These are phyloP conservation scores for Tachuris rubrigastra DNA, from an alignment of 2,113 vertebrate genomes.

Conservation along the genomic window DNA sequence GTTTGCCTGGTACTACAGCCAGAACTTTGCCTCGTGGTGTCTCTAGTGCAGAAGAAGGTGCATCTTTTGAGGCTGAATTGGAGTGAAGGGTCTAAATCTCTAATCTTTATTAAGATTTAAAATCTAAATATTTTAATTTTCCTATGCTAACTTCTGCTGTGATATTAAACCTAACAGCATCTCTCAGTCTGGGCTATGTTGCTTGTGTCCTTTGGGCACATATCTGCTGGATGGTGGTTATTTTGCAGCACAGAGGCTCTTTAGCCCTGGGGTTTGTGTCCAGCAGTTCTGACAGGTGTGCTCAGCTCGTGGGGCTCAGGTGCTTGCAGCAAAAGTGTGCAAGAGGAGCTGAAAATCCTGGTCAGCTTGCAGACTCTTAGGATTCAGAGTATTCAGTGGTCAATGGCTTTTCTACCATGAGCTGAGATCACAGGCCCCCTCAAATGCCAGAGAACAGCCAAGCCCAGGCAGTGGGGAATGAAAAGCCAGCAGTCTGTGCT, in stretches of 20 bases:
- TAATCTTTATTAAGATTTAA: no score
- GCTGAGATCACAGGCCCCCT: background rate
- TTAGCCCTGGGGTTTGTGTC: background rate
- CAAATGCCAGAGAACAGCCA: background rate
- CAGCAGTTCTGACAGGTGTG: background rate
- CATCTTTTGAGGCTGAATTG: background rate
- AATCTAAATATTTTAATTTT: no score
- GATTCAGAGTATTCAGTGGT: background rate
- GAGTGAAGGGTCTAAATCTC: background rate
- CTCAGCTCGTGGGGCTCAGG: background rate
- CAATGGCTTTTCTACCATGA: background rate
- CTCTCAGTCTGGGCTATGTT: background rate
- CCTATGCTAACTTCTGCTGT: background rate
- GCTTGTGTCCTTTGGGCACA: background rate
- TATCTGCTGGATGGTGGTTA: background rate
- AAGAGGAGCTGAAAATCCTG: background rate
- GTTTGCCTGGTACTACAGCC: background rate
- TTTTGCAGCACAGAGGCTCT: background rate
- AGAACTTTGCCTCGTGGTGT: background rate
- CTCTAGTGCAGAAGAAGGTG: background rate
- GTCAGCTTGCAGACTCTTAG: background rate
- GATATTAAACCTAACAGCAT: background rate
- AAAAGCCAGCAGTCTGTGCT: fast-evolving
- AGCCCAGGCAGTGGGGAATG: background rate
- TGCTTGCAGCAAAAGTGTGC: background rate